Percentiles rank a stretch among this genome's conserved stretches.
phyloP scores from a whole-genome alignment of 2,888 invertebrate genomes.

The Hyles lineata region DNA sequence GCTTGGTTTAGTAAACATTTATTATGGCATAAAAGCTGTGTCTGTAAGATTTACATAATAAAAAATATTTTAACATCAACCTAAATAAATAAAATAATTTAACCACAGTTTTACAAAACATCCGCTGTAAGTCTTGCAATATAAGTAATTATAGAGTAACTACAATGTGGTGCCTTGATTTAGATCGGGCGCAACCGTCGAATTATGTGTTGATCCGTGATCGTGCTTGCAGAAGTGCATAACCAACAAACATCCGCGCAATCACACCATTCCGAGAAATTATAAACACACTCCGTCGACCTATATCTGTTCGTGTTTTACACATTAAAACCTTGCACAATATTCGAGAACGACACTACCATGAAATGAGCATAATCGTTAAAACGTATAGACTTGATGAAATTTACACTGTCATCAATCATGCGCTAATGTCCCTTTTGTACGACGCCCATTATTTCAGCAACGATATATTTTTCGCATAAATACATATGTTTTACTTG shows the following conservation, averaged over 20 bases:
- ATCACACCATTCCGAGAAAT: conserved; percentile 75
- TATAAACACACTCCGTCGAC: conserved; percentile 73
- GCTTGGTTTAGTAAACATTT: background rate
- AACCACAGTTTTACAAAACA: background rate
- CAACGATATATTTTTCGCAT: conserved; percentile 15
- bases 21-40: no score
- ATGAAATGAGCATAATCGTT: conserved; percentile 51
- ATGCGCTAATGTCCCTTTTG: conserved; percentile 26
- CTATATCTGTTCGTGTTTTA: conserved; percentile 72
- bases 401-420: conserved; percentile 42
- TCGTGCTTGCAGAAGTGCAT: conserved; percentile 59
- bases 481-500: conserved; percentile 22
- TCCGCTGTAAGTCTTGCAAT: conserved; percentile 51
- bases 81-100: background rate
- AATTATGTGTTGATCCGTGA: conserved; percentile 50
- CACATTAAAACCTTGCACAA: conserved; percentile 75
- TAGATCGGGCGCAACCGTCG: conserved; percentile 56
- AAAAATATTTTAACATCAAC: background rate
- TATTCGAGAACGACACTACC: conserved; percentile 62
- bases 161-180: conserved; percentile 31
- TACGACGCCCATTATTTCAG: conserved; percentile 8
- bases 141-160: conserved; percentile 47
- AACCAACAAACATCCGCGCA: conserved; percentile 74
- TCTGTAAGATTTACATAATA: no score
- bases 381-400: conserved; percentile 55